Evolutionary conservation across 2,797 vertebrate species (phyloP).

Genomic region (Mus minutoides): DNA sequence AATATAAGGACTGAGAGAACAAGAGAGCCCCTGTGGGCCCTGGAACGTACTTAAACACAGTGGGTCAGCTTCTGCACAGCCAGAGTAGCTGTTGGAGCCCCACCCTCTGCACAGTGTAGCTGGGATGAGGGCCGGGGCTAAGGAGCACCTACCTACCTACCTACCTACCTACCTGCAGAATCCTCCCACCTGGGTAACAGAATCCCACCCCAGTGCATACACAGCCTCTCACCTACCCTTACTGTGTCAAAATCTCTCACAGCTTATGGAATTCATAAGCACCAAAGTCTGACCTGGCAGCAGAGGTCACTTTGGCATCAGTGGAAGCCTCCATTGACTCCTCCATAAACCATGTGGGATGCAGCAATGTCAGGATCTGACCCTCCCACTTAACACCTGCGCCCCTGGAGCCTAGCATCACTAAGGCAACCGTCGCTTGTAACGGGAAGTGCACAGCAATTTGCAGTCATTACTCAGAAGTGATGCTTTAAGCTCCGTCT

Average conservation of each 20-base stretch:
- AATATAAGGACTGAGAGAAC: background rate
- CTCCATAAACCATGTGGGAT: accelerated
- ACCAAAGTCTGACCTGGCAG: background rate
- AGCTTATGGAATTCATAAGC: background rate
- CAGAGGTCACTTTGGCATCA: background rate
- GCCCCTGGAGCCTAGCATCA: background rate
- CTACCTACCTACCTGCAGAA: background rate
- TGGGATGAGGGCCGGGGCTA: too few species aligned
- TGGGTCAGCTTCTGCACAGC: background rate
- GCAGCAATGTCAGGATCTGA: background rate
- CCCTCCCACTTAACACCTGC: background rate
- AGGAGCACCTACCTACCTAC: background rate
- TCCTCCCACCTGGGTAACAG: background rate
- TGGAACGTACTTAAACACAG: background rate
- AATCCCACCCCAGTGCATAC: background rate
- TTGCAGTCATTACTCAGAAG: background rate
- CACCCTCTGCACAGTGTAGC: background rate
- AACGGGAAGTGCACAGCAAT: conserved; percentile 14
- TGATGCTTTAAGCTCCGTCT: background rate
- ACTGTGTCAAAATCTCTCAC: background rate
- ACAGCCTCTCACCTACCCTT: background rate
- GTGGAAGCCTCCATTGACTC: background rate
- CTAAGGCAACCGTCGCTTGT: background rate
- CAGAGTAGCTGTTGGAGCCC: background rate
- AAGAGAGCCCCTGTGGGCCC: background rate